Conservation (phyloP, 2,888 invertebrate genomes). For the Mythimna ferrago region DNA sequence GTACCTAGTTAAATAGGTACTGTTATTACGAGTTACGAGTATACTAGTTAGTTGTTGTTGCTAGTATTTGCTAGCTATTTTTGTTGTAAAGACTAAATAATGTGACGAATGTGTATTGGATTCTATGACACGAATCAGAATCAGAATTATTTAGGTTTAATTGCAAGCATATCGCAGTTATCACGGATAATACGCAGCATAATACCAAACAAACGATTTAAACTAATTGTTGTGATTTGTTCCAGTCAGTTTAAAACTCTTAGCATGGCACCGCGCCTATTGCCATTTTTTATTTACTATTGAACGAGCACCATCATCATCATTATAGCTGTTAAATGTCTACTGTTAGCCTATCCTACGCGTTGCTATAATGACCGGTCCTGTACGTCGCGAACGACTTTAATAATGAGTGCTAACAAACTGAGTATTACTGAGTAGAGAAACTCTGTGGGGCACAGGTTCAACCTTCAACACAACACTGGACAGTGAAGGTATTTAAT, state of each 20-base stretch:
- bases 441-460: not conserved
- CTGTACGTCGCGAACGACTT: too few species aligned
- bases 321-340: too few species aligned
- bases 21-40: too few species aligned
- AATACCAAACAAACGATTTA: not conserved
- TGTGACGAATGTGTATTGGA: not conserved
- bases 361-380: not conserved
- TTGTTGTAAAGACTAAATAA: too few species aligned
- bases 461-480: slow-evolving; percentile 25
- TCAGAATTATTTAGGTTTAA: too few species aligned
- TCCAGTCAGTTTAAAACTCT: not conserved
- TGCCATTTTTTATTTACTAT: not conserved
- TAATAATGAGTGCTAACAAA: not conserved
- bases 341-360: too few species aligned
- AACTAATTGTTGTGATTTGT: not conserved
- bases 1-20: too few species aligned
- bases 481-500: slow-evolving; percentile 2
- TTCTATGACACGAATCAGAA: not conserved
- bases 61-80: too few species aligned
- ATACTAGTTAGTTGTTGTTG: too few species aligned
- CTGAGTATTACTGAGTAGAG: not conserved
- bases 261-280: not conserved
- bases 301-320: not conserved
- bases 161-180: too few species aligned
- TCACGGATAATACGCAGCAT: not conserved